phyloP scores from a whole-genome alignment of 2,113 vertebrate species.

The Pelecanus crispus region DNA sequence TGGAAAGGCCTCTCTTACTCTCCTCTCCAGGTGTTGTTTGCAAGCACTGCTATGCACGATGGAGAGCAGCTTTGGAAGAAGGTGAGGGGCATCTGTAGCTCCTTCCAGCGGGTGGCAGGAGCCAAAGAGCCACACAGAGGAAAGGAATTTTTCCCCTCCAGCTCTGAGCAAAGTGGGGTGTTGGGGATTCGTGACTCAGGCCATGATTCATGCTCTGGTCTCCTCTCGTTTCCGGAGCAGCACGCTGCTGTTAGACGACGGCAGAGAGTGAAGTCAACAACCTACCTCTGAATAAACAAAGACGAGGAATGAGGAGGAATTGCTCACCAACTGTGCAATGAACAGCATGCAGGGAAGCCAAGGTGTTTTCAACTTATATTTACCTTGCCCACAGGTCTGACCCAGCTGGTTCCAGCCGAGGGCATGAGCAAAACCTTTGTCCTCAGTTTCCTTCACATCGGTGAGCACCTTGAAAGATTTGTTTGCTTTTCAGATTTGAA shows the following conservation, averaged over 20 bases:
- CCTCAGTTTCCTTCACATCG: not conserved
- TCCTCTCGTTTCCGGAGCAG: not conserved
- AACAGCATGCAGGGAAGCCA: not conserved
- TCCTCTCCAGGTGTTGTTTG: not conserved
- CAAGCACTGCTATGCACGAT: rapidly evolving
- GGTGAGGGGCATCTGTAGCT: not conserved
- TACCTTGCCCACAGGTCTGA: not conserved
- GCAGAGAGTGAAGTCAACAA: not conserved
- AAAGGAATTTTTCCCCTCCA: not conserved
- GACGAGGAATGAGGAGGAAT: not conserved
- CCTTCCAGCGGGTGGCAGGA: not conserved
- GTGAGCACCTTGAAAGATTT: not conserved
- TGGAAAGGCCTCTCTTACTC: not conserved
- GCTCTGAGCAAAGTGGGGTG: not conserved
- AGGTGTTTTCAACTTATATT: not conserved
- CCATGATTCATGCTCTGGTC: slow-evolving; percentile 2
- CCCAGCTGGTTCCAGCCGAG: not conserved
- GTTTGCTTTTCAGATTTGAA: slow-evolving; percentile 6
- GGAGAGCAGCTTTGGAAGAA: not conserved
- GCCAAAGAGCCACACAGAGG: not conserved
- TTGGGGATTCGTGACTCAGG: not conserved
- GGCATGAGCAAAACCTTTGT: not conserved
- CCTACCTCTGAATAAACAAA: not conserved
- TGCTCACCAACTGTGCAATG: not conserved
- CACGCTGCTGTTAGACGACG: rapidly evolving